Evolutionary conservation across 2,888 invertebrate species (phyloP).

Genomic region (Drosophila pegasa): DNA sequence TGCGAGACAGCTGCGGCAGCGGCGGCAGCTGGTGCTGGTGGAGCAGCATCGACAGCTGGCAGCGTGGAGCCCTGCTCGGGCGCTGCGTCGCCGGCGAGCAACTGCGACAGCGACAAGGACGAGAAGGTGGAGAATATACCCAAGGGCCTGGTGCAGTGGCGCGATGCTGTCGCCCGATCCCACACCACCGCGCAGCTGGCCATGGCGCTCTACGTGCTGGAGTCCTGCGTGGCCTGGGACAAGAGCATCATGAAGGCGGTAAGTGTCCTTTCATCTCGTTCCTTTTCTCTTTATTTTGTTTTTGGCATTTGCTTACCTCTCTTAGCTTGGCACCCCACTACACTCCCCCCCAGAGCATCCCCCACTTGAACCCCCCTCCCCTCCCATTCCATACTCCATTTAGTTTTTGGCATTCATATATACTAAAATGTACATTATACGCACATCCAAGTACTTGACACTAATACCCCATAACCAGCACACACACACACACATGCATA

Average conservation of each 20-base stretch:
- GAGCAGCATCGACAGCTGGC: conserved; percentile 78
- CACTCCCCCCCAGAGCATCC: conserved; percentile 3
- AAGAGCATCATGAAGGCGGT: conserved; percentile 99
- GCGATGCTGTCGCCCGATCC: conserved; percentile 93
- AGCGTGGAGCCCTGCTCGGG: conserved; percentile 75
- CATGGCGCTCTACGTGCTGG: conserved; percentile 94
- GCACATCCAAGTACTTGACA: conserved; percentile 11
- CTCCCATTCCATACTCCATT: neutral
- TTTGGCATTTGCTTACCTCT: conserved; percentile 45
- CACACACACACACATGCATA: neutral
- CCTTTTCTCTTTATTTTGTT: neutral
- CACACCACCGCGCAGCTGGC: conserved; percentile 95
- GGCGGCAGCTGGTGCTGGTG: conserved; percentile 53
- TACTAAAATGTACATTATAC: conserved; percentile 4
- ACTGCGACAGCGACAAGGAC: conserved; percentile 84
- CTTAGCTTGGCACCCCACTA: conserved; percentile 53
- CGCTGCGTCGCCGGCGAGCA: conserved; percentile 83
- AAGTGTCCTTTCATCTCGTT: conserved; percentile 86
- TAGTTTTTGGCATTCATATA: conserved; percentile 34
- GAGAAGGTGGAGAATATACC: conserved; percentile 84
- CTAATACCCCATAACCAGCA: neutral
- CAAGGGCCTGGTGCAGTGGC: conserved; percentile 93
- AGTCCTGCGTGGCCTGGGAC: conserved; percentile 98
- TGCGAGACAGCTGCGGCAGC: conserved; percentile 39
- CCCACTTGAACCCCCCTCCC: neutral